Evolutionary conservation across 2,797 vertebrate genomes (phyloP).

Genomic region (Pelobates cultripes): DNA sequence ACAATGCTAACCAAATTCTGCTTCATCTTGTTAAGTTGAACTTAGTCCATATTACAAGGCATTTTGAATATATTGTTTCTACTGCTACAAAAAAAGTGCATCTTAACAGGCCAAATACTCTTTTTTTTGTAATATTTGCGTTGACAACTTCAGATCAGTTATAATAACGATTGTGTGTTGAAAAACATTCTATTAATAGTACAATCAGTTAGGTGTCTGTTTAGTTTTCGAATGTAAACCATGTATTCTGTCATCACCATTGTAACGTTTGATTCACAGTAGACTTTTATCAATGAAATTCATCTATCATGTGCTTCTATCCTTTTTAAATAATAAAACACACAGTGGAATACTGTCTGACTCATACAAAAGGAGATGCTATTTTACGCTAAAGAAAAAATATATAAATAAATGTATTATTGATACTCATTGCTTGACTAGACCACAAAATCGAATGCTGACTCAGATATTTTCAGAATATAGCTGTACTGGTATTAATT

Average conservation of each 20-base stretch:
- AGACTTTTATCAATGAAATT: conserved; percentile 2
- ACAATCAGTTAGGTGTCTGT: too few relatives aligned
- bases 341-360: conserved; percentile 9
- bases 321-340: conserved; percentile 57
- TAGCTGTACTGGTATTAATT: conserved; percentile 34
- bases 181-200: too few relatives aligned
- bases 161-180: too few relatives aligned
- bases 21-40: too few relatives aligned
- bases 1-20: too few relatives aligned
- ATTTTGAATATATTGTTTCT: too few relatives aligned
- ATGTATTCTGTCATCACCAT: background rate
- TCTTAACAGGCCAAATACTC: too few relatives aligned
- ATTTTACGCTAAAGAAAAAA: conserved; percentile 53
- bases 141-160: too few relatives aligned
- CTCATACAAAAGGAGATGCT: background rate
- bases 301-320: conserved; percentile 33
- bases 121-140: too few relatives aligned
- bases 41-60: too few relatives aligned
- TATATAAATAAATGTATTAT: conserved; percentile 4
- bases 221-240: background rate
- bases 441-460: conserved; percentile 48
- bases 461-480: conserved; percentile 42
- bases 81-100: too few relatives aligned
- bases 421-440: conserved; percentile 37
- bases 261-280: conserved; percentile 27